Evolutionary conservation across 2,797 vertebrate genomes (phyloP).

Genomic region (Lindbergichthys nudifrons): DNA sequence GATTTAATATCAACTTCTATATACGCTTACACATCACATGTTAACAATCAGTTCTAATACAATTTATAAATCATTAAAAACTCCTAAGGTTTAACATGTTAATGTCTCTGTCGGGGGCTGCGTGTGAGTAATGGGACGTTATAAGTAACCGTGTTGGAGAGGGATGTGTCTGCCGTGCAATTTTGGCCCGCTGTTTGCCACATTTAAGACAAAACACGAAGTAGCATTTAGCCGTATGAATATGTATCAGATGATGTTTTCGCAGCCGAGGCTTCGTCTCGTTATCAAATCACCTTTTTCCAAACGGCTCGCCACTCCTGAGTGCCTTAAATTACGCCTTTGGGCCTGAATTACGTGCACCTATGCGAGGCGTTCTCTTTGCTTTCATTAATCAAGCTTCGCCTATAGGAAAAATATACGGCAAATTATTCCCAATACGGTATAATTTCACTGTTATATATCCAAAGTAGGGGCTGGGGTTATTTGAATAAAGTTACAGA

Average conservation of each 20-base stretch:
- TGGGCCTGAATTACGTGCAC: slow-evolving; percentile 59
- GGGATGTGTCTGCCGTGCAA: slow-evolving; percentile 74
- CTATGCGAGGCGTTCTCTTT: slow-evolving; percentile 69
- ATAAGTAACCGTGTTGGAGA: slow-evolving; percentile 42
- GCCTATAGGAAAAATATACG: slow-evolving; percentile 28
- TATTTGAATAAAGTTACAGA: slow-evolving; percentile 52
- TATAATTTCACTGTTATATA: neutral
- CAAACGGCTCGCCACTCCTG: slow-evolving; percentile 58
- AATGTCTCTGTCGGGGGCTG: slow-evolving; percentile 3
- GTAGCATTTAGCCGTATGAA: slow-evolving; percentile 77
- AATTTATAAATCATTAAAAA: slow-evolving; percentile 25
- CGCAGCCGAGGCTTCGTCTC: slow-evolving; percentile 52
- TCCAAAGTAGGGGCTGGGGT: neutral
- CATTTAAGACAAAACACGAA: slow-evolving; percentile 73
- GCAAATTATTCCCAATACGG: neutral
- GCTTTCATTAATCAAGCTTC: slow-evolving; percentile 21
- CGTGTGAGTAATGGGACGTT: slow-evolving; percentile 51
- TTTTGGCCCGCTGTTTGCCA: slow-evolving; percentile 61
- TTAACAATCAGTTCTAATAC: neutral
- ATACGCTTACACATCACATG: neutral
- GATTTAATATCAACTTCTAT: neutral
- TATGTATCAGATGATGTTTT: slow-evolving; percentile 82
- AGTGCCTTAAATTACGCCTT: slow-evolving; percentile 67
- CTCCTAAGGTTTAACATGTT: slow-evolving; percentile 5
- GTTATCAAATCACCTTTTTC: slow-evolving; percentile 71